These are phyloP conservation scores for Palythoa caribaeorum DNA, from an alignment of 92 coral and sea anemone species.

Conservation along the genomic window DNA sequence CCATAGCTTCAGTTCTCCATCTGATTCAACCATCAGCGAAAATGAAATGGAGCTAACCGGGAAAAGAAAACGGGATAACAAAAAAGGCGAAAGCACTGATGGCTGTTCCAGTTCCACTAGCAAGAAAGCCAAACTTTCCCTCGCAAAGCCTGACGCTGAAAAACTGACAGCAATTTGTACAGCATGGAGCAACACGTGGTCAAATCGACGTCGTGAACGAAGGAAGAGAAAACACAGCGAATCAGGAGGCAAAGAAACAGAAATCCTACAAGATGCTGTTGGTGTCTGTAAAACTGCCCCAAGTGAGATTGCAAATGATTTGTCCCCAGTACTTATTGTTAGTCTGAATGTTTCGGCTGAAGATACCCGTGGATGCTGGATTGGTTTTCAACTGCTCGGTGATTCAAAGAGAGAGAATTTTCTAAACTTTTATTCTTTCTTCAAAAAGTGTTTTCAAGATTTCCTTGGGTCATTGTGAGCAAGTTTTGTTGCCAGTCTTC, in stretches of 20 bases:
- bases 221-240: constrained; percentile 50
- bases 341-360: constrained; percentile 52
- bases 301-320: background rate
- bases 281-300: background rate
- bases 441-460: constrained; percentile 74
- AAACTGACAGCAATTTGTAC: constrained; percentile 61
- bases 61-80: constrained; percentile 21
- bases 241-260: constrained; percentile 5
- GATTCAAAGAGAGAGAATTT: constrained; percentile 68
- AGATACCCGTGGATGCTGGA: constrained; percentile 56
- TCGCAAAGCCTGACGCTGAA: background rate
- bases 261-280: background rate
- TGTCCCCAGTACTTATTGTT: constrained; percentile 62
- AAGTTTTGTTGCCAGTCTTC: background rate
- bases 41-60: background rate
- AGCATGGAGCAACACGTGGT: constrained; percentile 84
- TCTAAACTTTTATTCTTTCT: constrained; percentile 87
- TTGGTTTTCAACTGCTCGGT: constrained; percentile 62
- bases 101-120: background rate
- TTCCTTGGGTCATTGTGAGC: constrained; percentile 19
- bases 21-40: background rate
- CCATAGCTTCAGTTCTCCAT: background rate
- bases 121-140: constrained; percentile 23
- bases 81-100: background rate
- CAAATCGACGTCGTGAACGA: constrained; percentile 77